Evolutionary conservation across 2,888 invertebrate genomes (phyloP).

Genomic region (Aethes cnicana): DNA sequence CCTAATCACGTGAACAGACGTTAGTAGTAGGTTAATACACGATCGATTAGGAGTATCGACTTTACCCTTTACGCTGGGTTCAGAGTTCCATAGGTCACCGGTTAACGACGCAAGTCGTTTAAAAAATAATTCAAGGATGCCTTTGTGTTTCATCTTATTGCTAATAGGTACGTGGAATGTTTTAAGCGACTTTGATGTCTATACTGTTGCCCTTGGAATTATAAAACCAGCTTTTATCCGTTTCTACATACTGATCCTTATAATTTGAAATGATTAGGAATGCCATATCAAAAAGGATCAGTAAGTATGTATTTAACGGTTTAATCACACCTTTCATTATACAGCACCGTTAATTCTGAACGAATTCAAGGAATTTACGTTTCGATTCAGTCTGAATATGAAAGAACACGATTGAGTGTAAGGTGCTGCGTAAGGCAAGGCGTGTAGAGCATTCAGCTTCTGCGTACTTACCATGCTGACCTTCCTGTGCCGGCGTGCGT

Average conservation of each 20-base stretch:
- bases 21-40: too few species aligned
- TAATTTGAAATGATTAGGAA: neutral
- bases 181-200: slow-evolving; percentile 3
- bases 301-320: slow-evolving; percentile 12
- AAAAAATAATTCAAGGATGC: neutral
- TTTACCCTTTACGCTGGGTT: slow-evolving; percentile 24
- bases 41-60: slow-evolving; percentile 18
- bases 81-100: slow-evolving; percentile 1
- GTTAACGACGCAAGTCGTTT: neutral
- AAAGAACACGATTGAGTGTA: neutral
- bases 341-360: slow-evolving; percentile 3
- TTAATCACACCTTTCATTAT: slow-evolving; percentile 14
- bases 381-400: neutral
- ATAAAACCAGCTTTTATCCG: slow-evolving; percentile 4
- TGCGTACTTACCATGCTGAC: slow-evolving; percentile 94
- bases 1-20: neutral
- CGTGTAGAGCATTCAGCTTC: slow-evolving; percentile 40
- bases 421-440: slow-evolving; percentile 25
- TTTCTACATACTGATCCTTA: slow-evolving; percentile 13
- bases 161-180: neutral
- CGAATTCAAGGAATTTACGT: neutral
- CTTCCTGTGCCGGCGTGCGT: slow-evolving; percentile 87
- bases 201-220: slow-evolving; percentile 3
- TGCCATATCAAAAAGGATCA: neutral
- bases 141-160: neutral